A percentile compares a stretch with the other conserved stretches of the same genome.
These are phyloP conservation scores for Mythimna lalbum DNA, from an alignment of 2,888 invertebrate genomes.

Conservation along the genomic window DNA sequence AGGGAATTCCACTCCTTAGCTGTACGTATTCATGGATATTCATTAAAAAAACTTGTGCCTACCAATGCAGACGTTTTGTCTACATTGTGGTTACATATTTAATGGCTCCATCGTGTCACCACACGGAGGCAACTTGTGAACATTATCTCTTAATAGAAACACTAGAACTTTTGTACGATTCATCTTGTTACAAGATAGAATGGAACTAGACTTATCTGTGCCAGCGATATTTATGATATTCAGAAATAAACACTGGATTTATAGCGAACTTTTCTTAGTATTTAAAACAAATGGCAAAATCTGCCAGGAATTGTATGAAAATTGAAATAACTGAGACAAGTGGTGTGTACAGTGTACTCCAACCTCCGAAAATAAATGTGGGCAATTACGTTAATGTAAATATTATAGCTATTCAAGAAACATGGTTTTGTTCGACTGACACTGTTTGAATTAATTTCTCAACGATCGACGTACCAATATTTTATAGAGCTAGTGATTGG, in stretches of 20 bases:
- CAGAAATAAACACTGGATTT: slow-evolving; percentile 43
- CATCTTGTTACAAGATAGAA: slow-evolving; percentile 16
- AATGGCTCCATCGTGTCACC: not conserved
- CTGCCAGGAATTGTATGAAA: slow-evolving; percentile 17
- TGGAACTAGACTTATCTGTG: slow-evolving; percentile 14
- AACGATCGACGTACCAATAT: slow-evolving; percentile 44
- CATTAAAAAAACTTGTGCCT: not conserved
- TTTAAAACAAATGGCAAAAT: slow-evolving; percentile 40
- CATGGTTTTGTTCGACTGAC: slow-evolving; percentile 49
- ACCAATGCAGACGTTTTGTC: slow-evolving; percentile 2
- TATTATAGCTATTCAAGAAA: slow-evolving; percentile 51
- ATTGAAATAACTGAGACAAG: slow-evolving; percentile 25
- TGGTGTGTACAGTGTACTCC: slow-evolving; percentile 16
- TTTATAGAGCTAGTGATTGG: slow-evolving; percentile 54
- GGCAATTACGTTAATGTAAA: slow-evolving; percentile 63
- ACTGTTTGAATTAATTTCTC: slow-evolving; percentile 59
- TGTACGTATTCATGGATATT: too few relatives aligned
- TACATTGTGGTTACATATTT: slow-evolving; percentile 12
- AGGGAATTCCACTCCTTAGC: too few relatives aligned
- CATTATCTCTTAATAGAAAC: slow-evolving; percentile 16
- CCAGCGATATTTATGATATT: slow-evolving; percentile 44
- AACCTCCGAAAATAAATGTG: slow-evolving; percentile 62
- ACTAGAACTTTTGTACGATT: slow-evolving; percentile 28
- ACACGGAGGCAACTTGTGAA: slow-evolving; percentile 4
- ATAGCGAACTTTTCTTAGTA: slow-evolving; percentile 22